Evolutionary conservation across 2,888 invertebrate species (phyloP), one percentile per base, ranked within the genome.

Genomic region (Cremastinae sp.): DNA sequence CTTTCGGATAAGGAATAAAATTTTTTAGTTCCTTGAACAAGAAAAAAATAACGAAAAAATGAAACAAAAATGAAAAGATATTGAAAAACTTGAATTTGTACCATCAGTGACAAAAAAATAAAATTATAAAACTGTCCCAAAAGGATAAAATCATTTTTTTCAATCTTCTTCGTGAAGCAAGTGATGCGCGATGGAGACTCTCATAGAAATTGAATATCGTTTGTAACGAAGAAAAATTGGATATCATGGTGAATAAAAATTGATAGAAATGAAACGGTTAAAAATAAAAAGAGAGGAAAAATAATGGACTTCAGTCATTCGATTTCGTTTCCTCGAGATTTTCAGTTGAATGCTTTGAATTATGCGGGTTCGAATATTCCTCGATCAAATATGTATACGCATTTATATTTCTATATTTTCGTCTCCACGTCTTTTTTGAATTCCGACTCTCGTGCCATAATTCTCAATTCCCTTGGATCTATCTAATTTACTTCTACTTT

Each of bases 281-380:
- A 28, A 28, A 28, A n/a, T n/a, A n/a, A n/a, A 3, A 28, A 28
- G 5, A 28, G 28, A 5, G 5, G 28, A 28, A 5, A 28, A 5
- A 28, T 28, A 28, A 28, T 28, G 28, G 28, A 28, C 28, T 28
- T 28, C 28, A 3, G 28, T 28, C 51, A 12, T 51, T 64, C 41
- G 3, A 41, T 16, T 41, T 16, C 20, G 5, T 28, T 45, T 22
- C 18, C 20, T 16, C 18, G 64, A 39, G 65, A 61, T 61, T 64
- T 45, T 53, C 43, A 41, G 56, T 66, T 41, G 41, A 47, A 22
- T 20, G 14, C 28, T 53, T 53, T 20, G 41, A 62, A 61, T 61
- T 51, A 71, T 71, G 55, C 71, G 71, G 75, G 61, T 71, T 65
- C 43, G 70, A 28, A 75, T 71, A 66, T 71, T 41, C 22, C 2